Evolutionary conservation across 2,888 invertebrate species (phyloP).

Genomic region (Germaria angustata): DNA sequence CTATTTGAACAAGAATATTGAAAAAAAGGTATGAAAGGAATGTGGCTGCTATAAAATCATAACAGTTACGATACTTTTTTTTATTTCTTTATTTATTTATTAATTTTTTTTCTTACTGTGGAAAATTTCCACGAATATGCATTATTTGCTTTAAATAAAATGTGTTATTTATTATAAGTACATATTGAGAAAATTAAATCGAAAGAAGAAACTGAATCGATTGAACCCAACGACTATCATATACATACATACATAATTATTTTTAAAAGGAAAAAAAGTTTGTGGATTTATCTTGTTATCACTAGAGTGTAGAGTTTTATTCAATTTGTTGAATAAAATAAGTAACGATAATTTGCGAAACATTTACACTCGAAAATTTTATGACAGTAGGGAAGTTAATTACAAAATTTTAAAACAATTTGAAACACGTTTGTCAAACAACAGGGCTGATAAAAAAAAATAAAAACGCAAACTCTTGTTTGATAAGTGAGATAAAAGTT

Average conservation of each 20-base stretch:
- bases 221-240: conserved; percentile 28
- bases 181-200: conserved; percentile 23
- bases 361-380: conserved; percentile 11
- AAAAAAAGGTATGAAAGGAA: background rate
- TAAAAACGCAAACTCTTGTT: too few relatives aligned
- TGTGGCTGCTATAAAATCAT: conserved; percentile 23
- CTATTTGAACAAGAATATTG: background rate
- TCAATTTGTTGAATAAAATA: conserved; percentile 25
- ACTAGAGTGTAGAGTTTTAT: conserved; percentile 58
- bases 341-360: conserved; percentile 35
- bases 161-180: conserved; percentile 50
- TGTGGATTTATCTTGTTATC: conserved; percentile 63
- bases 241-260: background rate
- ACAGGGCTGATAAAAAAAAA: background rate
- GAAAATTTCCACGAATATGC: conserved; percentile 60
- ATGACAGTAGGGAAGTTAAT: background rate
- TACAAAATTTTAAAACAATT: background rate
- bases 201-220: conserved; percentile 31
- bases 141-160: conserved; percentile 57
- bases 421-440: too few relatives aligned
- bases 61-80: background rate
- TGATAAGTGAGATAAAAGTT: too few relatives aligned
- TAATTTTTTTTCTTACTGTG: conserved; percentile 31
- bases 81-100: background rate
- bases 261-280: conserved; percentile 12